These are phyloP conservation scores for Drosophila ficusphila DNA, from an alignment of 1,140 invertebrate species.

Conservation along the genomic window DNA sequence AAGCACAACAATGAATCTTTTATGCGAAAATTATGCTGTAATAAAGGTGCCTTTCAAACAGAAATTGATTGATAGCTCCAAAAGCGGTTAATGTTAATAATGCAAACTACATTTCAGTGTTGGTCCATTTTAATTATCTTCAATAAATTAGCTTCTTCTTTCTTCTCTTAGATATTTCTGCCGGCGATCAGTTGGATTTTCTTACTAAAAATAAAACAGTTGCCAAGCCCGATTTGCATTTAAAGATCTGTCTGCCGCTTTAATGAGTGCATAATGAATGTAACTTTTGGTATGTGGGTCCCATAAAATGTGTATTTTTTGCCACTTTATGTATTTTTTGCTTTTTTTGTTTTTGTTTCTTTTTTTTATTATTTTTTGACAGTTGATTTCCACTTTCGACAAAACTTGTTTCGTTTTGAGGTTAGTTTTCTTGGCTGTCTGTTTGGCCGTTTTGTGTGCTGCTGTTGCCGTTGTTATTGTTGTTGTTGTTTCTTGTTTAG, in stretches of 20 bases:
- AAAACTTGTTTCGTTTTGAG: slow-evolving; percentile 70
- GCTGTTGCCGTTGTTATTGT: slow-evolving; percentile 25
- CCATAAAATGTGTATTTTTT: slow-evolving; percentile 33
- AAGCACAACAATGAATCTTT: too few relatives aligned
- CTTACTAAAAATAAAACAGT: too few relatives aligned
- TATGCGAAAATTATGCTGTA: too few relatives aligned
- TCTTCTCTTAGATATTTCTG: too few relatives aligned
- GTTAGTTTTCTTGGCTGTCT: slow-evolving; percentile 54
- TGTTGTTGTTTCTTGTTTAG: slow-evolving; percentile 42
- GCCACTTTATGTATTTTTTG: slow-evolving; percentile 22
- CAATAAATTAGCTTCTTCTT: too few relatives aligned
- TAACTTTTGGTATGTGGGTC: slow-evolving; percentile 26
- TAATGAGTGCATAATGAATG: slow-evolving; percentile 35
- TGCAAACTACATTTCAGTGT: too few relatives aligned
- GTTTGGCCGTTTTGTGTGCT: neutral
- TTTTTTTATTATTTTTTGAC: slow-evolving; percentile 43
- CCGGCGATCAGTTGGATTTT: too few relatives aligned
- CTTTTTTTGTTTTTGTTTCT: slow-evolving; percentile 38
- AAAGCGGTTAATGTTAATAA: too few relatives aligned
- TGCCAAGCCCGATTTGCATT: slow-evolving; percentile 5
- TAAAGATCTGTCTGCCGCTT: neutral
- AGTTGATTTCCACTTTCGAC: slow-evolving; percentile 48
- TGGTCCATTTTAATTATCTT: too few relatives aligned
- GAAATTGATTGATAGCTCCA: too few relatives aligned
- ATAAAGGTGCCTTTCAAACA: too few relatives aligned